Percentiles rank a stretch among this genome's conserved stretches.
Conservation (phyloP, 2,113 vertebrate species). For the Centropristis striata region DNA sequence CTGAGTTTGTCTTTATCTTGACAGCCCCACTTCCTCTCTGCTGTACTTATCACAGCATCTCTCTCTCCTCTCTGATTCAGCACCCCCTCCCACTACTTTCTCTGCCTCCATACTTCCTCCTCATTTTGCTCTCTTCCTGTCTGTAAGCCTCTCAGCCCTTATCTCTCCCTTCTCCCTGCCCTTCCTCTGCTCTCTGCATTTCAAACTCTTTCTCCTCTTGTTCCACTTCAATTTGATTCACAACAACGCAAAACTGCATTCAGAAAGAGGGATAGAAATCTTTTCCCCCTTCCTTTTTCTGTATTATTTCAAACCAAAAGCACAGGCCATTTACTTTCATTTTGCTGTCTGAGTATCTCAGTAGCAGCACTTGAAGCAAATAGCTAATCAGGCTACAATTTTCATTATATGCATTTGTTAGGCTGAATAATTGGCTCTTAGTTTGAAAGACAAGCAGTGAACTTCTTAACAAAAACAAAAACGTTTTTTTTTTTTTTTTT, state of each 20-base stretch:
- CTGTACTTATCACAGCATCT: slow-evolving; percentile 79
- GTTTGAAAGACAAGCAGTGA: slow-evolving; percentile 53
- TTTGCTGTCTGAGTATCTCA: slow-evolving; percentile 62
- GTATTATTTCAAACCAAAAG: slow-evolving; percentile 65
- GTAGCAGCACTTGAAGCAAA: slow-evolving; percentile 67
- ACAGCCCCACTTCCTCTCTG: slow-evolving; percentile 77
- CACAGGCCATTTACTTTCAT: slow-evolving; percentile 69
- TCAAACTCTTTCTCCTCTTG: slow-evolving; percentile 73
- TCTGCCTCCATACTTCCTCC: slow-evolving; percentile 71
- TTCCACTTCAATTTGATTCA: slow-evolving; percentile 78
- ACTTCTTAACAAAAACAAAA: slow-evolving; percentile 34
- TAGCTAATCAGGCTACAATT: slow-evolving; percentile 53
- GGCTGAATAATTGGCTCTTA: slow-evolving; percentile 59
- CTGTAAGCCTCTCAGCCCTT: slow-evolving; percentile 72
- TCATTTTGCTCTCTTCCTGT: slow-evolving; percentile 76
- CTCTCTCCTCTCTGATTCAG: slow-evolving; percentile 73
- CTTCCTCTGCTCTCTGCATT: slow-evolving; percentile 65
- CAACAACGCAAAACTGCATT: slow-evolving; percentile 71
- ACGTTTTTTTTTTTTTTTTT: too few relatives aligned
- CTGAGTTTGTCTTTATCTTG: slow-evolving; percentile 77
- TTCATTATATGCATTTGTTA: slow-evolving; percentile 68
- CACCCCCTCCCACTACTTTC: slow-evolving; percentile 56
- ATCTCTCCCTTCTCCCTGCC: slow-evolving; percentile 68
- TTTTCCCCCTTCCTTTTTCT: slow-evolving; percentile 21
- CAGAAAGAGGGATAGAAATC: slow-evolving; percentile 42